Evolutionary conservation across 2,888 invertebrate genomes (phyloP).

Genomic region (Lissonota sp.): DNA sequence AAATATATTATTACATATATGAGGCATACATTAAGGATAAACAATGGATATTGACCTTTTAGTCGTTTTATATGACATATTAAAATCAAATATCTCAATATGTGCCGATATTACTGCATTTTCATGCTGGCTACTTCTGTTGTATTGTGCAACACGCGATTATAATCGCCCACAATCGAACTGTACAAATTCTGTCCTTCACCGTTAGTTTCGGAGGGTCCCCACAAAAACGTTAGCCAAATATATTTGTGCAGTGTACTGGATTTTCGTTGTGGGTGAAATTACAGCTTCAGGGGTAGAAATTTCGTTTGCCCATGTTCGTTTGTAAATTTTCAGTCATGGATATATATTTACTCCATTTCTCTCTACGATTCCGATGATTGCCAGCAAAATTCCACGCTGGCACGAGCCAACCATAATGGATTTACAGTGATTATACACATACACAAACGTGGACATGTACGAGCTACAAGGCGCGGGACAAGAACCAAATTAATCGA

Average conservation of each 20-base stretch:
- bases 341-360: not conserved
- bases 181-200: conserved; percentile 33
- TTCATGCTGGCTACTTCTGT: too few species aligned
- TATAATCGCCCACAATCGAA: conserved; percentile 33
- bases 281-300: conserved; percentile 26
- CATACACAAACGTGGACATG: conserved; percentile 25
- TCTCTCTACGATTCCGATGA: conserved; percentile 17
- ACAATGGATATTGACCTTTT: too few species aligned
- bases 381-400: conserved; percentile 41
- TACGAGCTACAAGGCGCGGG: conserved; percentile 51
- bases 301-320: conserved; percentile 6
- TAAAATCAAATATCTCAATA: too few species aligned
- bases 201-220: too few species aligned
- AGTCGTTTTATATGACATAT: too few species aligned
- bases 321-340: conserved; percentile 42
- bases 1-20: too few species aligned
- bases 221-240: too few species aligned
- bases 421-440: conserved; percentile 76
- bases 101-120: too few species aligned
- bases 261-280: conserved; percentile 16
- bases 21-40: too few species aligned
- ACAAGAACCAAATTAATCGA: conserved; percentile 75
- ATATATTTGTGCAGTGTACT: not conserved
- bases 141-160: conserved; percentile 22
- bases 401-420: conserved; percentile 66